These are phyloP conservation scores for Limanda limanda DNA, from an alignment of 2,113 vertebrate genomes.

Conservation along the genomic window DNA sequence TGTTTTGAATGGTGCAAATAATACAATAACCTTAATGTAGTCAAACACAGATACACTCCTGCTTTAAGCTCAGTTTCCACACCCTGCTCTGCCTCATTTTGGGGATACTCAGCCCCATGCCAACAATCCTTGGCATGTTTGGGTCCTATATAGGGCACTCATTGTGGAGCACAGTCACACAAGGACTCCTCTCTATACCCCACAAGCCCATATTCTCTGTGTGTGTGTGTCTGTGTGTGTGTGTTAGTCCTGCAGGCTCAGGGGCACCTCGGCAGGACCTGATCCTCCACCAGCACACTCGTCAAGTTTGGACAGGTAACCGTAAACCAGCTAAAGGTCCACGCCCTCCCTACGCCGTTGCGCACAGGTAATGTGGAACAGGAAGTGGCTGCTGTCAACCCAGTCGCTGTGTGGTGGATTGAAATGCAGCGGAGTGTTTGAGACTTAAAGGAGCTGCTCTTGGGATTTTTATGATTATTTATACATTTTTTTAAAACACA, in stretches of 20 bases:
- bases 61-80: conserved; percentile 35
- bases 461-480: background rate
- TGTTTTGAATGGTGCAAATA: background rate
- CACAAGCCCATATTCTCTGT: background rate
- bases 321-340: conserved; percentile 34
- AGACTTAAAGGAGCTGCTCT: background rate
- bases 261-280: background rate
- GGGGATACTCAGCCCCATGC: conserved; percentile 53
- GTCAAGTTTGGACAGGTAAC: conserved; percentile 79
- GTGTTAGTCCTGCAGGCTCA: background rate
- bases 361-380: conserved; percentile 61
- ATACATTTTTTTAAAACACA: background rate
- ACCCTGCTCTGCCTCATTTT: conserved; percentile 44
- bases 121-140: conserved; percentile 70
- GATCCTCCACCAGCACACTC: background rate
- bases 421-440: background rate
- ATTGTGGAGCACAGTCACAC: conserved; percentile 54
- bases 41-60: background rate
- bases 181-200: conserved; percentile 8
- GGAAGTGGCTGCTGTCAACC: conserved; percentile 73
- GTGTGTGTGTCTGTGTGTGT: background rate
- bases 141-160: conserved; percentile 64
- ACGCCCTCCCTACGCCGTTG: conserved; percentile 68
- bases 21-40: background rate
- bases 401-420: conserved; percentile 12